Evolutionary conservation across 2,888 invertebrate species (phyloP).

Genomic region (Lydus trimaculatus): DNA sequence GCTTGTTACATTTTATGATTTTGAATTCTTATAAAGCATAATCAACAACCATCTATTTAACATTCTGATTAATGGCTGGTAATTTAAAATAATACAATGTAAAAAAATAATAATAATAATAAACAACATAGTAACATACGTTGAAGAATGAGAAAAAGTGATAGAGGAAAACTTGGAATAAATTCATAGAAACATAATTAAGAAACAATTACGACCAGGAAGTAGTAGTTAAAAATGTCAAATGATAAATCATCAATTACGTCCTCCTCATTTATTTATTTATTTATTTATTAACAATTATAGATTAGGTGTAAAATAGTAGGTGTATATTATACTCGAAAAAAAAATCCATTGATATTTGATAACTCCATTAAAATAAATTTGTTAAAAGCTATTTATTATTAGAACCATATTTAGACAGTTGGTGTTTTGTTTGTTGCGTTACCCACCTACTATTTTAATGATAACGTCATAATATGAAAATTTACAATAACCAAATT

Average conservation of each 20-base stretch:
- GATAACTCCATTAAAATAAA: background rate
- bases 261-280: background rate
- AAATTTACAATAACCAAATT: constrained; percentile 1
- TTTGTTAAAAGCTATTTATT: background rate
- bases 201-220: constrained; percentile 3
- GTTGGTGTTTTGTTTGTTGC: background rate
- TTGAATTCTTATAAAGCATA: background rate
- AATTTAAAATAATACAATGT: background rate
- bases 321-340: background rate
- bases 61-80: background rate
- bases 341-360: background rate
- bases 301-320: background rate
- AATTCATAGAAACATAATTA: background rate
- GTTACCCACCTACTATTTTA: background rate
- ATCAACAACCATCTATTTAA: background rate
- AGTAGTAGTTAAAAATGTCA: background rate
- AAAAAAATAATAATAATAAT: too few relatives aligned
- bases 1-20: background rate
- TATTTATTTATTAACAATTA: background rate
- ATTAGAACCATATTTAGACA: background rate
- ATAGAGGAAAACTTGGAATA: too few relatives aligned
- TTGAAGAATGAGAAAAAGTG: too few relatives aligned
- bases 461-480: constrained; percentile 1
- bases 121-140: too few relatives aligned
- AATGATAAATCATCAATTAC: background rate